Base-by-base conservation (phyloP, 2,888 invertebrate species). In the Drosophila koepferae region DNA sequence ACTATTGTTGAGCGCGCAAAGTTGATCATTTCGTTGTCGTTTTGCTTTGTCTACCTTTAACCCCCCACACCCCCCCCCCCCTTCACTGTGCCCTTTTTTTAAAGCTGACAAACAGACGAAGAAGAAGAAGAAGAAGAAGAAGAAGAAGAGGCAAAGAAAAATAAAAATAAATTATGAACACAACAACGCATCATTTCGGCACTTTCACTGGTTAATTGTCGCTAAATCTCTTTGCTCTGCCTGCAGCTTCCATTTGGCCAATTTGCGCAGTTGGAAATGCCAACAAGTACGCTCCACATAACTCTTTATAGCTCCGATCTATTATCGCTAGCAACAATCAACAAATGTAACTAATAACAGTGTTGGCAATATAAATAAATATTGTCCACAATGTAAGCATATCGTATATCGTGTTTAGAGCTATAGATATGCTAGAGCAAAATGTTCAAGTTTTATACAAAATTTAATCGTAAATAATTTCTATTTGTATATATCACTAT, bases 121-220 rank as follows among this genome's bases (percentile, higher is more conserved):
- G n/a, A 16, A 6, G 28, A 28, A 28, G 3, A 28, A n/a, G n/a
- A n/a, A n/a, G n/a, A n/a, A n/a, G 8, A 55, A 46, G 12, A 51
- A 63, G n/a, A 16, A 6, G 28, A 28, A 28, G 3, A 28, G 6
- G 3, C 5, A 28, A 1, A 28, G 1, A 28, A 28, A 28, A 28
- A 28, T 28, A 43, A 34, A 4, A 31, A 18, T 43, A 55, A 43
- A 55, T 55, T 34, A 58, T 44, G 10, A 58, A 58, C 34, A 18
- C 43, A 44, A 34, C 58, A 58, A 44, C 58, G 76, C 76, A 73
- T 51, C 80, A 76, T 73, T 87, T 82, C 38, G 72, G 72, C 73
- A 84, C 83, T 84, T 84, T 84, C 83, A 81, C 83, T 84, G 73
- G 55, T 74, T 86, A 84, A 84, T 84, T 84, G 83, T 84, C 87